Evolutionary conservation across 2,888 invertebrate genomes (phyloP).

Genomic region (Pinctada fucata): DNA sequence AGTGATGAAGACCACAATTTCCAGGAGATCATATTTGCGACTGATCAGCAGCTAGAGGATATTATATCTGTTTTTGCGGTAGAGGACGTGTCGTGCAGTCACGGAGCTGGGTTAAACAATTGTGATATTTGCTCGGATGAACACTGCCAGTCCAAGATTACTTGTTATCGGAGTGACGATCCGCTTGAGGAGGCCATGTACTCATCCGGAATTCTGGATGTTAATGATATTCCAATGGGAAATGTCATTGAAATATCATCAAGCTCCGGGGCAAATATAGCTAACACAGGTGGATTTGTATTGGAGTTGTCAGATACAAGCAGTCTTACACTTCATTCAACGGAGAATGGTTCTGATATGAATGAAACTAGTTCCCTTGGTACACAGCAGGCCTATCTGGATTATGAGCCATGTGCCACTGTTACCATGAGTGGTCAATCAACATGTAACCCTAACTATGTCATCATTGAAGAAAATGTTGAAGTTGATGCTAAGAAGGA

Average conservation of each 20-base stretch:
- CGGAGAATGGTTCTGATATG: not conserved
- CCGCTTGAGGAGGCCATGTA: conserved; percentile 26
- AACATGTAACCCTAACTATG: no score
- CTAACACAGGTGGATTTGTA: not conserved
- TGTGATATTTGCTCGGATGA: conserved; percentile 14
- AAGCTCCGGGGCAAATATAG: not conserved
- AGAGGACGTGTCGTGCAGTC: not conserved
- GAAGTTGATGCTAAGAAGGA: not conserved
- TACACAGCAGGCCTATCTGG: not conserved
- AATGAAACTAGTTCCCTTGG: not conserved
- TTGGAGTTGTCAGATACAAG: not conserved
- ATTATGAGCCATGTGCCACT: no score
- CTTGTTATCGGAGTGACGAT: not conserved
- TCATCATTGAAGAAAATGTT: no score
- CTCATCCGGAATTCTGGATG: conserved; percentile 23
- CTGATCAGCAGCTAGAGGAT: conserved; percentile 20
- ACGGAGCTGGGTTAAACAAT: not conserved
- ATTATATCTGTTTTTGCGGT: conserved; percentile 21
- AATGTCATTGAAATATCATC: conserved; percentile 20
- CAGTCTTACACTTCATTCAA: not conserved
- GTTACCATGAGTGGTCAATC: no score
- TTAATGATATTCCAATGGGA: conserved; percentile 14
- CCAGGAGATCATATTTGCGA: conserved; percentile 9
- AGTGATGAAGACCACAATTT: not conserved
- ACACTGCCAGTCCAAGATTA: not conserved